Evolutionary conservation across 2,797 vertebrate species (phyloP).

Genomic region (Falco naumanni): DNA sequence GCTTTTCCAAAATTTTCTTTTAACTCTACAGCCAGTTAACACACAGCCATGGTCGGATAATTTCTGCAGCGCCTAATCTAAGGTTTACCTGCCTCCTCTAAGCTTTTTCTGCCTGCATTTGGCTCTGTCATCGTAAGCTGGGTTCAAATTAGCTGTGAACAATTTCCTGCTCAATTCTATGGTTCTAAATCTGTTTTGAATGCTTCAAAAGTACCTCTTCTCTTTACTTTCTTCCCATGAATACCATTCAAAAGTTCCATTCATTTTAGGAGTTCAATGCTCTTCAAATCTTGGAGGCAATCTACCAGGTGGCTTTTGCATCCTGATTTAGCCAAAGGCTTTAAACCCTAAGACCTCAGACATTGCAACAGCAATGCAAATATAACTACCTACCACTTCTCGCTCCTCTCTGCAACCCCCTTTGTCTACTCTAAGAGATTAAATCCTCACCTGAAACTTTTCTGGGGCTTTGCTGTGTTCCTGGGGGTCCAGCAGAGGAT

Average conservation of each 20-base stretch:
- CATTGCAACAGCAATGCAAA: not conserved
- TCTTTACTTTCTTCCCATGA: constrained; percentile 64
- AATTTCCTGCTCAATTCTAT: not conserved
- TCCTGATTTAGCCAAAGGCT: constrained; percentile 15
- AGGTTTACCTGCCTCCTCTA: not conserved
- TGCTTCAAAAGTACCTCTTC: constrained; percentile 3
- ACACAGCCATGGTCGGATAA: rapidly evolving
- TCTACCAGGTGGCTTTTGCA: constrained; percentile 37
- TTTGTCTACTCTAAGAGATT: not conserved
- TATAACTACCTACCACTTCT: not conserved
- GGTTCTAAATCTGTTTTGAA: constrained; percentile 23
- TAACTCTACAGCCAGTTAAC: not conserved
- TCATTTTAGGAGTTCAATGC: not conserved
- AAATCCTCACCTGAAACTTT: not conserved
- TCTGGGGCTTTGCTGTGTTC: not conserved
- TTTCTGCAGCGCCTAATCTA: not conserved
- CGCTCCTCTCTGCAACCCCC: not conserved
- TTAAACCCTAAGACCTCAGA: not conserved
- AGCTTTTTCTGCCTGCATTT: not conserved
- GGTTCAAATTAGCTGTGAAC: not conserved
- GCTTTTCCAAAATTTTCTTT: not conserved
- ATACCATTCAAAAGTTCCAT: constrained; percentile 56
- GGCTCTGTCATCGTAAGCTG: not conserved
- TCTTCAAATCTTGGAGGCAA: not conserved
- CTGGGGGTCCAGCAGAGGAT: not conserved